A percentile compares a stretch with the other conserved stretches of the same genome.
phyloP scores from a whole-genome alignment of 2,797 vertebrate genomes.

The Cossypha dichroa region DNA sequence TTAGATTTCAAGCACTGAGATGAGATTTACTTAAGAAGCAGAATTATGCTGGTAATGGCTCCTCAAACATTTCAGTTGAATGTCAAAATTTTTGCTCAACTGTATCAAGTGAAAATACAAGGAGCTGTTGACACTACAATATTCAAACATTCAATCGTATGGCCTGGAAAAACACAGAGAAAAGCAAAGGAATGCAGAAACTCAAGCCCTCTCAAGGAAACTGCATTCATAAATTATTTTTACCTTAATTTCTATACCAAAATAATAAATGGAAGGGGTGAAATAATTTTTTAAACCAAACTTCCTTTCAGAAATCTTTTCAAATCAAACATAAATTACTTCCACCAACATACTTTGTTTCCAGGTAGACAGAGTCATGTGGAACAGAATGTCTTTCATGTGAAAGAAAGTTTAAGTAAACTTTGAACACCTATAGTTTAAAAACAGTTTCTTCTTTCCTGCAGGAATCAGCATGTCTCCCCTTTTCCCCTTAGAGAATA shows the following conservation, averaged over 20 bases:
- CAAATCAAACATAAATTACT: background rate
- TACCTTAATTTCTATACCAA: background rate
- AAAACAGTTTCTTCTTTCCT: background rate
- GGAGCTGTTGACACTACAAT: constrained; percentile 11
- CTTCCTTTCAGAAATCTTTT: constrained; percentile 36
- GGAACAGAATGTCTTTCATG: background rate
- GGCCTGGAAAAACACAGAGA: constrained; percentile 37
- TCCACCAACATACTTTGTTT: background rate
- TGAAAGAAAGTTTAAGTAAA: constrained; percentile 1
- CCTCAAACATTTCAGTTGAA: constrained; percentile 48
- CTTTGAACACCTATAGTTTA: background rate
- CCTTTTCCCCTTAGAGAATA: background rate
- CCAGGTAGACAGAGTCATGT: background rate
- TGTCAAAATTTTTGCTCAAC: constrained; percentile 30
- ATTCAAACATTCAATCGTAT: constrained; percentile 20
- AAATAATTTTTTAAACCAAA: background rate
- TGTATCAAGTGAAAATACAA: constrained; percentile 31
- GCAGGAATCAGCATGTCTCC: background rate
- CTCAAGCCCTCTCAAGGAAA: constrained; percentile 27
- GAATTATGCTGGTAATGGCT: constrained; percentile 39
- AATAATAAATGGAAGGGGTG: background rate
- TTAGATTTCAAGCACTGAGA: constrained; percentile 49
- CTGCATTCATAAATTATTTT: constrained; percentile 31
- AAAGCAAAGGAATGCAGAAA: constrained; percentile 33
- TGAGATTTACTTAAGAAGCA: constrained; percentile 53